Evolutionary conservation across 2,113 vertebrate genomes (phyloP).

Genomic region (Bufo gargarizans): DNA sequence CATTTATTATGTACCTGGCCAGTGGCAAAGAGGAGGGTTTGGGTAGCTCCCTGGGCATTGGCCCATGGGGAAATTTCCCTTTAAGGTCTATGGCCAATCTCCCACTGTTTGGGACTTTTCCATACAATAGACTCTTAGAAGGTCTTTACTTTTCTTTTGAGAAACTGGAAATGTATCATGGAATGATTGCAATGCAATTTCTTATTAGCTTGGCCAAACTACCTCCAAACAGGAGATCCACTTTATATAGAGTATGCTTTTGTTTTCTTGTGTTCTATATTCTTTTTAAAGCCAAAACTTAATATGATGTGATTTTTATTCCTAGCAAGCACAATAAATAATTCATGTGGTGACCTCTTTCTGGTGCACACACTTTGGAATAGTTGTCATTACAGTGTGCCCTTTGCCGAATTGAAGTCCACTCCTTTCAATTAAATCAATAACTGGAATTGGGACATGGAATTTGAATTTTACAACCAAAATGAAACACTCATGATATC

Average conservation of each 20-base stretch:
- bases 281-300: background rate
- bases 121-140: too few relatives aligned
- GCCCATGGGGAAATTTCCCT: too few relatives aligned
- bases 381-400: conserved; percentile 19
- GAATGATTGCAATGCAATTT: background rate
- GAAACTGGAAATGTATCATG: background rate
- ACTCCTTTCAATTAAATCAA: conserved; percentile 41
- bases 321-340: conserved; percentile 10
- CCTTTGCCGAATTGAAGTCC: background rate
- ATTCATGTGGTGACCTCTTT: background rate
- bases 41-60: too few relatives aligned
- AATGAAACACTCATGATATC: conserved; percentile 47
- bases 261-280: background rate
- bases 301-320: background rate
- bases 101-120: too few relatives aligned
- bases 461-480: conserved; percentile 35
- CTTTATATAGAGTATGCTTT: background rate
- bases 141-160: too few relatives aligned
- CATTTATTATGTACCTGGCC: too few relatives aligned
- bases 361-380: background rate
- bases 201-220: background rate
- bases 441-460: background rate
- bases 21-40: too few relatives aligned
- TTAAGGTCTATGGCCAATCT: too few relatives aligned
- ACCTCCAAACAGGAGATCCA: background rate